phyloP scores from a whole-genome alignment of 2,888 invertebrate genomes.

The Embidobia sp. region DNA sequence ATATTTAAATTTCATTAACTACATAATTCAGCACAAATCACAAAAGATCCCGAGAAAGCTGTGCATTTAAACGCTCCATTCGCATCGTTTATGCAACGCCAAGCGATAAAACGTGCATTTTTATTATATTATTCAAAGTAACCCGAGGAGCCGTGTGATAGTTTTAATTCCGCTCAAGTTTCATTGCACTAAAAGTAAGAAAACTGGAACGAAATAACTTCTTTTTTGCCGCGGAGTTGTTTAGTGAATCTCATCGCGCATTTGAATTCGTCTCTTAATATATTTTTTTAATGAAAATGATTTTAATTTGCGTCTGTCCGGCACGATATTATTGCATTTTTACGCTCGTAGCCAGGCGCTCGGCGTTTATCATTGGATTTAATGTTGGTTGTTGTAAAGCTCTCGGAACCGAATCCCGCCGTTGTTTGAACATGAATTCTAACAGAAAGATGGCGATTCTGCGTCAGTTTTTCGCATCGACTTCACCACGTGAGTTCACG shows the following conservation, averaged over 20 bases:
- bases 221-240: slow-evolving; percentile 34
- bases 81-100: slow-evolving; percentile 41
- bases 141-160: slow-evolving; percentile 29
- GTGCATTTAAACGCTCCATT: slow-evolving; percentile 30
- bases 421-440: slow-evolving; percentile 26
- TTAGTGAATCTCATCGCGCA: slow-evolving; percentile 61
- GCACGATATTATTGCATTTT: slow-evolving; percentile 57
- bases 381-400: slow-evolving; percentile 14
- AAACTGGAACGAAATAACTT: slow-evolving; percentile 54
- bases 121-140: slow-evolving; percentile 43
- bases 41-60: not conserved
- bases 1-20: slow-evolving; percentile 49
- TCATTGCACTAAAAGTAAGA: slow-evolving; percentile 19
- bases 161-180: slow-evolving; percentile 53
- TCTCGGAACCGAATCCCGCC: slow-evolving; percentile 21
- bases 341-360: slow-evolving; percentile 1
- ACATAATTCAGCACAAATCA: not conserved
- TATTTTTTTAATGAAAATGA: slow-evolving; percentile 69
- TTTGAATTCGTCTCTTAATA: slow-evolving; percentile 66
- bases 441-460: slow-evolving; percentile 3
- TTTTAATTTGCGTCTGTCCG: slow-evolving; percentile 69
- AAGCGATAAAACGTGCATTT: slow-evolving; percentile 29
- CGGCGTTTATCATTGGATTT: slow-evolving; percentile 29
- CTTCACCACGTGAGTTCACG: no score
- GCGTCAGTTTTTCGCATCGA: slow-evolving; percentile 17